Evolutionary conservation across 1,140 invertebrate species (phyloP).

Genomic region (Drosophila biarmipes): DNA sequence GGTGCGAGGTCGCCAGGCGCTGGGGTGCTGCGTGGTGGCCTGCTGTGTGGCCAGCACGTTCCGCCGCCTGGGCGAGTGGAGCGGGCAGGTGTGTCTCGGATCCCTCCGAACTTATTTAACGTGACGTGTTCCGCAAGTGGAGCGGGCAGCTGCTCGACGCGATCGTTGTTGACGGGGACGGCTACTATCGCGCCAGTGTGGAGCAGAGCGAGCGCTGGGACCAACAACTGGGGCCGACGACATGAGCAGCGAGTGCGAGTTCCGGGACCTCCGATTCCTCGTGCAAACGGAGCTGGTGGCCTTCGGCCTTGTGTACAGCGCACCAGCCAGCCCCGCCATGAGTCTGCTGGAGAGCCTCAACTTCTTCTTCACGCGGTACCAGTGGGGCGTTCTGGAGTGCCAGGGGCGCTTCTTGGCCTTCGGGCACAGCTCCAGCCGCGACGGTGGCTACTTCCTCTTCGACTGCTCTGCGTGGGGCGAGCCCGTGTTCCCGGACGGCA

Average conservation of each 20-base stretch:
- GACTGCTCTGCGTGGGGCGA: conserved; percentile 86
- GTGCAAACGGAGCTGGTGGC: background rate
- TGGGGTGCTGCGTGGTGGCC: conserved; percentile 85
- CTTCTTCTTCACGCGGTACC: conserved; percentile 86
- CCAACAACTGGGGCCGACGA: background rate
- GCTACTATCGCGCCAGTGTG: conserved; percentile 85
- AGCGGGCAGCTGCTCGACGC: conserved; percentile 86
- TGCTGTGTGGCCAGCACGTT: conserved; percentile 86
- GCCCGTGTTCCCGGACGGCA: conserved; percentile 85
- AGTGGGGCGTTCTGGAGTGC: conserved; percentile 85
- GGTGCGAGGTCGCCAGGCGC: conserved; percentile 84
- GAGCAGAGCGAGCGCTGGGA: conserved; percentile 71
- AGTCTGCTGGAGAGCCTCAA: conserved; percentile 86
- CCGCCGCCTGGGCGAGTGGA: conserved; percentile 85
- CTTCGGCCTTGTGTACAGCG: conserved; percentile 83
- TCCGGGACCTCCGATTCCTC: conserved; percentile 85
- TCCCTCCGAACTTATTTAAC: too few relatives aligned
- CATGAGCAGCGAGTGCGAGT: conserved; percentile 41
- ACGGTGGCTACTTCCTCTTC: conserved; percentile 85
- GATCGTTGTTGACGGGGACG: conserved; percentile 85
- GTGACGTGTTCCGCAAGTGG: too few relatives aligned
- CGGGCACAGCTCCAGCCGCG: conserved; percentile 84
- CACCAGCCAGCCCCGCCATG: conserved; percentile 84
- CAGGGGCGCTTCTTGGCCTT: conserved; percentile 85
- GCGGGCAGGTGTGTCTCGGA: conserved; percentile 84